These are phyloP conservation scores for Hemitrygon akajei DNA, from an alignment of 2,797 vertebrate genomes.

Conservation along the genomic window DNA sequence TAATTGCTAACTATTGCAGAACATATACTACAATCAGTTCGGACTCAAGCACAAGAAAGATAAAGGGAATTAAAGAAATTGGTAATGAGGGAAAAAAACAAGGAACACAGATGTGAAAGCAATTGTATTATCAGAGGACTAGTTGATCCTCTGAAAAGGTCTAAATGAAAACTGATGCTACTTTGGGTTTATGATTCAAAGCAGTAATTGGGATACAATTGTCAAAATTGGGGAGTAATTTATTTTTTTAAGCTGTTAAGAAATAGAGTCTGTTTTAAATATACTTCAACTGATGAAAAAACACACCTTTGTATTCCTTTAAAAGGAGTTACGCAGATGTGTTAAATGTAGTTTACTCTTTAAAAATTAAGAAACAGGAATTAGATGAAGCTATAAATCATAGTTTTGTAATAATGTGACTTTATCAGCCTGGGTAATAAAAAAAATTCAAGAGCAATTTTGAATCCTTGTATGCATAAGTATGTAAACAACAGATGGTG, in stretches of 20 bases:
- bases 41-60: too few species aligned
- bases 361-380: not conserved
- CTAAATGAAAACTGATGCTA: too few species aligned
- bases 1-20: too few species aligned
- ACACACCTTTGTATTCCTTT: not conserved
- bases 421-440: not conserved
- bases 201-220: too few species aligned
- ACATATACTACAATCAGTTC: too few species aligned
- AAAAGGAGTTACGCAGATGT: not conserved
- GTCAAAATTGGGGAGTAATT: too few species aligned
- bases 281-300: not conserved
- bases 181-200: too few species aligned
- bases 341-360: not conserved
- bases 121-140: too few species aligned
- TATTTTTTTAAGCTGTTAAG: not conserved
- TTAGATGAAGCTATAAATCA: slow-evolving; percentile 6
- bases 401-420: not conserved
- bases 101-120: too few species aligned
- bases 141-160: too few species aligned
- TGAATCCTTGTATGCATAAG: not conserved
- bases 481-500: slow-evolving; percentile 10
- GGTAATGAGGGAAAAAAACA: too few species aligned
- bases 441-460: not conserved
- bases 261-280: not conserved
- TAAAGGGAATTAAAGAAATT: too few species aligned